Evolutionary conservation across 2,888 invertebrate species (phyloP).

Genomic region (Aleiodes leptofemur): DNA sequence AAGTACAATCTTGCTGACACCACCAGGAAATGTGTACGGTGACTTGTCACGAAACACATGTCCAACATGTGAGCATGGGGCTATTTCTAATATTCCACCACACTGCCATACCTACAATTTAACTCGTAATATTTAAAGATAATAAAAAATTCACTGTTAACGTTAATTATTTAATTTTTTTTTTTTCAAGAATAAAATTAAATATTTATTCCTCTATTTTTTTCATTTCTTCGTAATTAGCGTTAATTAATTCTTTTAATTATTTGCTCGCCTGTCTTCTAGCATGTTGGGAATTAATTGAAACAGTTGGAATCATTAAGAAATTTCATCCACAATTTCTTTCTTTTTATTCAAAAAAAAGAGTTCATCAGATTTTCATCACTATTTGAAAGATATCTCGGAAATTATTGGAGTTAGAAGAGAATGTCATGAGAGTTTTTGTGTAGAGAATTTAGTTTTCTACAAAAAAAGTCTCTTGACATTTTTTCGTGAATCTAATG

Average conservation of each 20-base stretch:
- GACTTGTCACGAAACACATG: conserved; percentile 99
- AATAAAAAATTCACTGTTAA: too few relatives aligned
- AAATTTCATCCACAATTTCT: too few relatives aligned
- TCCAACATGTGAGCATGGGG: conserved; percentile 96
- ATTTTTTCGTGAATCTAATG: too few relatives aligned
- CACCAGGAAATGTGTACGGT: conserved; percentile 99
- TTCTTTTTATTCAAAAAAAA: too few relatives aligned
- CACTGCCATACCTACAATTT: conserved; percentile 94
- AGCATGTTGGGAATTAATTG: too few relatives aligned
- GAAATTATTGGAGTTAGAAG: too few relatives aligned
- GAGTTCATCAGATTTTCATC: not conserved
- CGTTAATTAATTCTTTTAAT: not conserved
- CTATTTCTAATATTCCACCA: conserved; percentile 95
- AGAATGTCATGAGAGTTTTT: too few relatives aligned
- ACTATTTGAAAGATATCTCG: not conserved
- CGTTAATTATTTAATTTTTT: not conserved
- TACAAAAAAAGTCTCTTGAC: not conserved
- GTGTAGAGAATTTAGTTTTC: too few relatives aligned
- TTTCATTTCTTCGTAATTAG: too few relatives aligned
- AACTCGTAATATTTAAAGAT: conserved; percentile 58
- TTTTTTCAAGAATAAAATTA: not conserved
- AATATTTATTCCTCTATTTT: too few relatives aligned
- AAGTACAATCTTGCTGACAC: conserved; percentile 96
- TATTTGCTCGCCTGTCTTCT: too few relatives aligned
- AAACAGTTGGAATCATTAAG: too few relatives aligned